These are phyloP conservation scores for Apodemia zela DNA, from an alignment of 2,888 invertebrate species.

Conservation along the genomic window DNA sequence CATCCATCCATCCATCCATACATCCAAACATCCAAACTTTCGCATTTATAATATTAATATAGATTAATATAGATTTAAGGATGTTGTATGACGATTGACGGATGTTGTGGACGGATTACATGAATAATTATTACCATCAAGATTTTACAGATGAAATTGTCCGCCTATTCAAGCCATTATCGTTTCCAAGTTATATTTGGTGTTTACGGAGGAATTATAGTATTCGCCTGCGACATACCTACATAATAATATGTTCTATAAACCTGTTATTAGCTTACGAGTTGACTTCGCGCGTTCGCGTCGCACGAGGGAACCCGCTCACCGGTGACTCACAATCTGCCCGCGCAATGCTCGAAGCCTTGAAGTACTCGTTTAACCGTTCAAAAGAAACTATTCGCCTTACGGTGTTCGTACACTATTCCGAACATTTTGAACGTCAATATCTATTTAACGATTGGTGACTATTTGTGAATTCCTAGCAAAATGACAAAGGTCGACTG, in stretches of 20 bases:
- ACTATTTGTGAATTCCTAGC: neutral
- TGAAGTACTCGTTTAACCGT: slow-evolving; percentile 28
- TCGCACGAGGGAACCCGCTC: slow-evolving; percentile 57
- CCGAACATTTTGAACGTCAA: neutral
- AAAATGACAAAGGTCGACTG: neutral
- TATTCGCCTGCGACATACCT: no score
- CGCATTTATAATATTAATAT: no score
- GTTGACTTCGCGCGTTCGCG: slow-evolving; percentile 32
- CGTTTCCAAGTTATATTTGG: no score
- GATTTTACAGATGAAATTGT: no score
- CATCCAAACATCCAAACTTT: no score
- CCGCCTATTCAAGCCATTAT: no score
- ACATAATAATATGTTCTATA: neutral
- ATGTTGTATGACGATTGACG: no score
- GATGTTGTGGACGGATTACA: no score
- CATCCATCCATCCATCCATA: no score
- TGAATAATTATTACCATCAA: no score
- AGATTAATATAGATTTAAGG: no score
- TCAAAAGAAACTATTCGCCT: slow-evolving; percentile 20
- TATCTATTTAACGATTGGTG: neutral
- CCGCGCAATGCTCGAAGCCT: slow-evolving; percentile 22
- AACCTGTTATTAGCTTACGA: slow-evolving; percentile 8
- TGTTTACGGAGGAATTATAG: no score
- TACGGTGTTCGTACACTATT: slow-evolving; percentile 15
- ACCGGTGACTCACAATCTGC: slow-evolving; percentile 46